Conservation (phyloP, 1,140 invertebrate species). For the Cyclina sinensis region DNA sequence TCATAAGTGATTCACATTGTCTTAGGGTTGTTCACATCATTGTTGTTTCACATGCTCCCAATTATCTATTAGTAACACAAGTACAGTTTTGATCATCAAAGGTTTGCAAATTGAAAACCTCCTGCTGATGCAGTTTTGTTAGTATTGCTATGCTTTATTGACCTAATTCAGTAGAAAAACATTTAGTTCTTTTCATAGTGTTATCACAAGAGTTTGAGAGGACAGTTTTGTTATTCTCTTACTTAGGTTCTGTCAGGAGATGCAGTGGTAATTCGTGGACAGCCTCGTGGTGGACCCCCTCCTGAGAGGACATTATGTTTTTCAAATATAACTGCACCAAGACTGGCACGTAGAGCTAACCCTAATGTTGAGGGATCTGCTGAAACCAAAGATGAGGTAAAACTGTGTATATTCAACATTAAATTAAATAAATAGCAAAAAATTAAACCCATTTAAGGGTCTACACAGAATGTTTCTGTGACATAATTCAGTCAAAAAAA, state of each 20-base stretch:
- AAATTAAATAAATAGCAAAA: no score
- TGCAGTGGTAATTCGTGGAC: slow-evolving; percentile 94
- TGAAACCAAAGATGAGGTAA: slow-evolving; percentile 93
- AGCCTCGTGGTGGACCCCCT: slow-evolving; percentile 93
- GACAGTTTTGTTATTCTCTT: no score
- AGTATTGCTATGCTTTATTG: neutral
- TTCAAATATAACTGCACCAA: slow-evolving; percentile 96
- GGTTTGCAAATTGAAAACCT: neutral
- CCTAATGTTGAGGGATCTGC: slow-evolving; percentile 89
- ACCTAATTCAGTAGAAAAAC: neutral
- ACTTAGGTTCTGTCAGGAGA: slow-evolving; percentile 95
- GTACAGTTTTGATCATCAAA: no score
- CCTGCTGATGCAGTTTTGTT: neutral
- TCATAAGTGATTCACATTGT: no score
- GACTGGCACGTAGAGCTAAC: slow-evolving; percentile 92
- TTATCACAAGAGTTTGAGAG: neutral
- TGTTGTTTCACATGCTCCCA: no score
- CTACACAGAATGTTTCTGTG: no score
- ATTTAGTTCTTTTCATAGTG: neutral
- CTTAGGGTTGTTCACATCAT: no score
- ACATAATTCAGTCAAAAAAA: no score
- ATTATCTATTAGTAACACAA: no score
- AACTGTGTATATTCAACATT: no score
- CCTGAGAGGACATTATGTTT: slow-evolving; percentile 96
- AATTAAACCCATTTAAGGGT: no score